phyloP scores from a whole-genome alignment of 2,113 vertebrate genomes.

The Pholis gunnellus region DNA sequence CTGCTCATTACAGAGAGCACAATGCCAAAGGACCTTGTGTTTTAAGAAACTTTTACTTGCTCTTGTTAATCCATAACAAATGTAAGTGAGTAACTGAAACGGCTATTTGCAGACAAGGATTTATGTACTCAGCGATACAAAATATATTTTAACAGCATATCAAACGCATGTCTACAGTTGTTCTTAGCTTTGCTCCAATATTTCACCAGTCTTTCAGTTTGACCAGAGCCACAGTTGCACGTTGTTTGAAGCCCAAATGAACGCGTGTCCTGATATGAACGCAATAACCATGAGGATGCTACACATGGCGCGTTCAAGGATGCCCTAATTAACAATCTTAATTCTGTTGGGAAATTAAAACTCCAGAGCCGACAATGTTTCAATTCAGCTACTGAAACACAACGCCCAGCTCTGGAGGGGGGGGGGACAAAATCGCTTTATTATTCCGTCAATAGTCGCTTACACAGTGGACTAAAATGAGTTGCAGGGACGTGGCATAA shows the following conservation, averaged over 20 bases:
- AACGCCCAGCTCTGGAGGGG: not conserved
- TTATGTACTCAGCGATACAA: not conserved
- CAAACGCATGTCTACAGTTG: not conserved
- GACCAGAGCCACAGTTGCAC: not conserved
- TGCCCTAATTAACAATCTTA: not conserved
- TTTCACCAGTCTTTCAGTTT: not conserved
- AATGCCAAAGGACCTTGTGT: not conserved
- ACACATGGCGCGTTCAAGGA: conserved; percentile 19
- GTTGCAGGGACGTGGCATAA: not conserved
- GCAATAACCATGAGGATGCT: not conserved
- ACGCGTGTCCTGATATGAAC: not conserved
- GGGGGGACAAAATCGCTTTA: not conserved
- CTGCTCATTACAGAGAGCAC: not conserved
- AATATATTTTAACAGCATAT: not conserved
- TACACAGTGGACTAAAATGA: not conserved
- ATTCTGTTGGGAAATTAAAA: conserved; percentile 31
- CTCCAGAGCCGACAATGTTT: conserved; percentile 10
- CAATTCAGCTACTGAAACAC: conserved; percentile 16
- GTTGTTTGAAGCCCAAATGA: not conserved
- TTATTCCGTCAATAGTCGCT: not conserved
- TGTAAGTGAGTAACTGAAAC: not conserved
- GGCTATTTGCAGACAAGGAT: not conserved
- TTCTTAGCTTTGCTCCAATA: not conserved
- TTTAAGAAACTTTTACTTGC: not conserved
- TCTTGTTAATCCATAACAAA: not conserved